Evolutionary conservation across 1,140 invertebrate genomes (phyloP), one percentile per base, ranked within the genome.

Genomic region (Hormaphis cornu): DNA sequence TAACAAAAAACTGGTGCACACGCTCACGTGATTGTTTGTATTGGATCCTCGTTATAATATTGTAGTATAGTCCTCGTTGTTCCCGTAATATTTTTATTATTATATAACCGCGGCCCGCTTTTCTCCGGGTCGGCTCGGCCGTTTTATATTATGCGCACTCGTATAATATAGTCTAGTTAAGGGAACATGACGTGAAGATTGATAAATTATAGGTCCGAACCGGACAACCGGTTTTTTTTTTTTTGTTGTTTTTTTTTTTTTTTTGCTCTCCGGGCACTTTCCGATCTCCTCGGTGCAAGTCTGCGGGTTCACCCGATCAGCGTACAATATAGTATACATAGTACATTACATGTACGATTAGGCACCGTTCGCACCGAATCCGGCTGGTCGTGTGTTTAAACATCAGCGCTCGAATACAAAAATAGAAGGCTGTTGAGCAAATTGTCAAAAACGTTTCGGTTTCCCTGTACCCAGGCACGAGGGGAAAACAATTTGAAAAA

Each of bases 101-200:
- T 1, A 16, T 20, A 50, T 20, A 14, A 37, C 42, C 18, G n/a
- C 42, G 8, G 59, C 42, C 28, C 61, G 30, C 12, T 22, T 28
- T 28, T 30, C 35, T 12, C 22, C 20, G 1, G 5, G 12, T 1
- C 18, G 33, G 26, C 16, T 16, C 37, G 58, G 58, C 37, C 16
- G 24, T 61, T 22, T 12, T 56, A 18, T 56, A 18, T 58, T 35
- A 12, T 58, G 54, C 33, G 33, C 54, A 22, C 33, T 58, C 54
- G 54, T 58, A 35, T n/a, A n/a, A n/a, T n/a, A n/a, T 63, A 42
- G 61, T 66, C 61, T 66, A 66, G 61, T 66, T 66, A 66, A 66
- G 61, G 61, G 20, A 66, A 66, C 61, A 66, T 66, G n/a, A n/a
- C n/a, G 44, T 66, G 61, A 66, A 28, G 61, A 66, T 66, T 66